Conservation (phyloP, 2,888 invertebrate genomes). For the Rhagonycha lutea region DNA sequence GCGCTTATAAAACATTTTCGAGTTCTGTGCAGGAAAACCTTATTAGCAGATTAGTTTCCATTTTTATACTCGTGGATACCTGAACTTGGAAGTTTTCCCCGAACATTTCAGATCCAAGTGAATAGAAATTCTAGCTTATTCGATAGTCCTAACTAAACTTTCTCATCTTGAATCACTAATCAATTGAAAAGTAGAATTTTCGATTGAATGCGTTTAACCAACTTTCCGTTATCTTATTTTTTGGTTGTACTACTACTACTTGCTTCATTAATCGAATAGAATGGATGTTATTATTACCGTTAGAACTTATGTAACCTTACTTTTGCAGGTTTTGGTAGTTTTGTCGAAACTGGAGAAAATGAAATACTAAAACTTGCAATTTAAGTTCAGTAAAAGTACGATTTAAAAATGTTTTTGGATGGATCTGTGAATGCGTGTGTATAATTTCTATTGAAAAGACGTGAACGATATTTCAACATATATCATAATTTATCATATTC, state of each 20-base stretch:
- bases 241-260: not conserved
- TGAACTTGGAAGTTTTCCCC: not conserved
- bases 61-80: not conserved
- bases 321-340: not conserved
- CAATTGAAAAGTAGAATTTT: not conserved
- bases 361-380: no score
- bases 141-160: not conserved
- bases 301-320: not conserved
- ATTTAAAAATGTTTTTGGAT: no score
- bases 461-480: not conserved
- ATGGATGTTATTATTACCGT: no score
- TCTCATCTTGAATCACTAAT: not conserved
- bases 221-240: not conserved
- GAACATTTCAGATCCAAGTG: not conserved
- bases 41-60: not conserved
- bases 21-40: not conserved
- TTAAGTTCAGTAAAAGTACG: no score
- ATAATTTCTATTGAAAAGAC: not conserved
- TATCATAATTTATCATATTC: not conserved
- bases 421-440: no score
- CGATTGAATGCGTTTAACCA: not conserved
- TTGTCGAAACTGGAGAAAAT: not conserved
- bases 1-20: not conserved
- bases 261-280: not conserved
- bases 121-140: not conserved